Evolutionary conservation across 1,140 invertebrate species (phyloP).

Genomic region (honey bee (Apis mellifera)): DNA sequence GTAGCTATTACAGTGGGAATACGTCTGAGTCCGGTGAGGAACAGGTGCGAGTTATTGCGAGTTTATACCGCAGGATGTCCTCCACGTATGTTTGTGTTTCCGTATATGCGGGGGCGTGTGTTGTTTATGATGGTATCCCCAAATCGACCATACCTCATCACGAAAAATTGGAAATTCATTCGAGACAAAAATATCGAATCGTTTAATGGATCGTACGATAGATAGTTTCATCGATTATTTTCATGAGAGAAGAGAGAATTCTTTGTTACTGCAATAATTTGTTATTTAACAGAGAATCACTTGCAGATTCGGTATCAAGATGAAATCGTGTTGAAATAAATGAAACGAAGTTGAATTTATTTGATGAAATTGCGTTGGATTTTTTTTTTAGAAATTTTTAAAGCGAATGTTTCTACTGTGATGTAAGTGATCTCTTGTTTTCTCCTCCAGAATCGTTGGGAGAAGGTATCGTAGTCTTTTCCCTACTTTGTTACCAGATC

Average conservation of each 20-base stretch:
- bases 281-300: too few relatives aligned
- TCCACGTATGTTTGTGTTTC: neutral
- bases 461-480: neutral
- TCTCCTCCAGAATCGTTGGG: neutral
- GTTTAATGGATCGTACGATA: too few relatives aligned
- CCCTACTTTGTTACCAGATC: neutral
- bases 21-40: conserved; percentile 16
- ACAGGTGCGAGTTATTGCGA: conserved; percentile 49
- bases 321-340: too few relatives aligned
- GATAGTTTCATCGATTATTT: too few relatives aligned
- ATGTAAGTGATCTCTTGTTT: neutral
- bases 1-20: conserved; percentile 36
- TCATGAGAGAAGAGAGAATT: too few relatives aligned
- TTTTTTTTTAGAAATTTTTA: neutral
- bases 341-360: neutral
- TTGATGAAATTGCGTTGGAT: neutral
- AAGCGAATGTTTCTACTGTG: neutral
- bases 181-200: too few relatives aligned
- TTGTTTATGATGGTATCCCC: neutral
- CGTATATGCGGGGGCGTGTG: too few relatives aligned
- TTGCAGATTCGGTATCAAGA: too few relatives aligned
- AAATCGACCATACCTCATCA: neutral
- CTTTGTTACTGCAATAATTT: too few relatives aligned
- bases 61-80: conserved; percentile 21
- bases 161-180: neutral